Evolutionary conservation across 64 coral and sea anemone species (phyloP).

Genomic region (Cladopsammia gracilis): DNA sequence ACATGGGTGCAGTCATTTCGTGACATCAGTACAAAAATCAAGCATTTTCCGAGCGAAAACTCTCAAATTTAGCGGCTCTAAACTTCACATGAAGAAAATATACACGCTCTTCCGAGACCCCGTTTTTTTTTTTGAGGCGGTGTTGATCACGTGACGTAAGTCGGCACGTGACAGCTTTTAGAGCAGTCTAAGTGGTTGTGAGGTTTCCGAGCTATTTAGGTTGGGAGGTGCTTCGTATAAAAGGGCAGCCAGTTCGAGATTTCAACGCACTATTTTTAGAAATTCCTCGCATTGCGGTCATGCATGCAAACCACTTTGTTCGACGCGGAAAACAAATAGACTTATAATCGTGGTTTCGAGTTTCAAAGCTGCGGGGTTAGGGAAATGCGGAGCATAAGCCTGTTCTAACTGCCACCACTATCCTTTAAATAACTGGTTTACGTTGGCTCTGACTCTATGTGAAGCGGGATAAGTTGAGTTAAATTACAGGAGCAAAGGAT

Average conservation of each 20-base stretch:
- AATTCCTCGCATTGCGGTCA: conserved; percentile 43
- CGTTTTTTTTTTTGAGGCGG: conserved; percentile 9
- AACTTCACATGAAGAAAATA: conserved; percentile 43
- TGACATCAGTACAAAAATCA: conserved; percentile 13
- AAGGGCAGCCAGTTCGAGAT: conserved; percentile 11
- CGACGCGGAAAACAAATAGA: conserved; percentile 21
- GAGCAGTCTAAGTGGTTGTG: conserved; percentile 23
- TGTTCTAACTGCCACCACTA: too few relatives aligned
- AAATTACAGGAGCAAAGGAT: too few relatives aligned
- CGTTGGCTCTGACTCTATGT: too few relatives aligned
- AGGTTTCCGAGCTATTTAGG: conserved; percentile 35
- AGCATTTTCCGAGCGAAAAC: conserved; percentile 29
- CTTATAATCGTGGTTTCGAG: conserved; percentile 2
- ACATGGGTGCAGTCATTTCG: neutral
- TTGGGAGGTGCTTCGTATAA: neutral
- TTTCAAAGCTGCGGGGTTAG: neutral
- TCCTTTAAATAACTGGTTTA: too few relatives aligned
- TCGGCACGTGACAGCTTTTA: conserved; percentile 39
- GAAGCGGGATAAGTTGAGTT: too few relatives aligned
- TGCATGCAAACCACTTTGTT: conserved; percentile 15
- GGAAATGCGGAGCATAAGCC: neutral
- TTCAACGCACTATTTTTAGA: conserved; percentile 38
- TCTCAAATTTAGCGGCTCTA: conserved; percentile 44
- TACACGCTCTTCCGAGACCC: neutral
- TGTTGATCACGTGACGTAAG: conserved; percentile 19